Conservation (phyloP, 2,797 vertebrate genomes). For the Hyperoplus lanceolatus region DNA sequence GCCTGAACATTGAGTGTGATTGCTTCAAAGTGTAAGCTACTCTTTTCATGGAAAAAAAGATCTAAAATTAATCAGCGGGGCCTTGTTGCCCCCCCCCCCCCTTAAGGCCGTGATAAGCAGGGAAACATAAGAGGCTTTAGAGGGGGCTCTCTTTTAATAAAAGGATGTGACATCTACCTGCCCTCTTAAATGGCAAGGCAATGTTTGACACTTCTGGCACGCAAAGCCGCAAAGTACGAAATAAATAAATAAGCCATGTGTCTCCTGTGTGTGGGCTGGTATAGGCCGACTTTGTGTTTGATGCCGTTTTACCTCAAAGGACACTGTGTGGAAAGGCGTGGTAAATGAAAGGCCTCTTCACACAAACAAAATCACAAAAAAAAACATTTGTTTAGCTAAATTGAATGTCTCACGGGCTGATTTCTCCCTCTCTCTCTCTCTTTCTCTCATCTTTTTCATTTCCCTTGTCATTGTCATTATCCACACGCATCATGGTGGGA, state of each 20-base stretch:
- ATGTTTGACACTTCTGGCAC: slow-evolving; percentile 69
- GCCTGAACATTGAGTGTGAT: slow-evolving; percentile 71
- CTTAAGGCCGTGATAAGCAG: slow-evolving; percentile 81
- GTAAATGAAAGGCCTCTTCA: slow-evolving; percentile 63
- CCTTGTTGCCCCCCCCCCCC: slow-evolving; percentile 64
- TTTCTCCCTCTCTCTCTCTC: slow-evolving; percentile 37
- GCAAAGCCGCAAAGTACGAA: slow-evolving; percentile 52
- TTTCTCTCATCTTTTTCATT: slow-evolving; percentile 66
- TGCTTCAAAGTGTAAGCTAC: slow-evolving; percentile 86
- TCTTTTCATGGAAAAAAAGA: slow-evolving; percentile 81
- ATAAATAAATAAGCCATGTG: slow-evolving; percentile 27
- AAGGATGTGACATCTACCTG: slow-evolving; percentile 86
- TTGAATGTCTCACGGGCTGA: slow-evolving; percentile 53
- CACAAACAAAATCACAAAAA: slow-evolving; percentile 58
- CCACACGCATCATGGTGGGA: slow-evolving; percentile 61
- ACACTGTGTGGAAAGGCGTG: slow-evolving; percentile 10
- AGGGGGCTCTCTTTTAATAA: slow-evolving; percentile 75
- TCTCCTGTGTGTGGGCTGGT: slow-evolving; percentile 27
- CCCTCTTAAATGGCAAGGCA: slow-evolving; percentile 77
- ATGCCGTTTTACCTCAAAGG: slow-evolving; percentile 55
- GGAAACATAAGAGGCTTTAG: slow-evolving; percentile 85
- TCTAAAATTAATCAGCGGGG: slow-evolving; percentile 85
- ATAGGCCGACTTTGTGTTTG: slow-evolving; percentile 29
- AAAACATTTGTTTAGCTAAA: slow-evolving; percentile 53
- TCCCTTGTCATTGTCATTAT: slow-evolving; percentile 74